Evolutionary conservation across 2,888 invertebrate species (phyloP).

Genomic region (Caenorhabditis uteleia): DNA sequence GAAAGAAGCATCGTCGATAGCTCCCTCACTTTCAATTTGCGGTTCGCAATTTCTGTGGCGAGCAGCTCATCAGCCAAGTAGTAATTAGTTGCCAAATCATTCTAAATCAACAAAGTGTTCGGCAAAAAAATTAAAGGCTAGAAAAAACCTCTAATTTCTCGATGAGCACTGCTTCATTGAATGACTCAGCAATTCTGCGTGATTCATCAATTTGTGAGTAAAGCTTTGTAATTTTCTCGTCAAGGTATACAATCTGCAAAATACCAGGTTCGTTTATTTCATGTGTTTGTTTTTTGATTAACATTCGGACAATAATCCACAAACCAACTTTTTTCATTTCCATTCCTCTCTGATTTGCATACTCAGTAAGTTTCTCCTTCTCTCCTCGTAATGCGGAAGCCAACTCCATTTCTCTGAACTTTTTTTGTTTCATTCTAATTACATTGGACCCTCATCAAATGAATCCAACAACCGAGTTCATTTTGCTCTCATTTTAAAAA

Average conservation of each 20-base stretch:
- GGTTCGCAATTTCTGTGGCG: slow-evolving; percentile 78
- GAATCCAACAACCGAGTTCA: no score
- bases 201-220: no score
- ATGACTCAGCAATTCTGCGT: slow-evolving; percentile 15
- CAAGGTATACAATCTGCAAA: neutral
- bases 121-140: neutral
- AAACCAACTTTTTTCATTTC: slow-evolving; percentile 40
- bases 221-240: no score
- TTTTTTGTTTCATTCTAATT: neutral
- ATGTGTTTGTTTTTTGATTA: neutral
- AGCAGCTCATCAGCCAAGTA: slow-evolving; percentile 83
- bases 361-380: slow-evolving; percentile 75
- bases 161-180: slow-evolving; percentile 23
- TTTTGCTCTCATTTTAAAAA: slow-evolving; percentile 40
- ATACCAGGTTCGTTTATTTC: neutral
- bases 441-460: no score
- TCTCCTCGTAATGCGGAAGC: slow-evolving; percentile 75
- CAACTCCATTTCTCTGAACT: slow-evolving; percentile 72
- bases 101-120: slow-evolving; percentile 67
- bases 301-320: no score
- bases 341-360: slow-evolving; percentile 72
- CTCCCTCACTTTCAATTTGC: slow-evolving; percentile 78
- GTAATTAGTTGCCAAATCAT: slow-evolving; percentile 80
- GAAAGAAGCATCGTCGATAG: slow-evolving; percentile 78
- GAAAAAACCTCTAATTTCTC: slow-evolving; percentile 27